Percentiles rank a stretch among this genome's conserved stretches.
phyloP scores from a whole-genome alignment of 2,113 vertebrate species.

The Hydropotes inermis region DNA sequence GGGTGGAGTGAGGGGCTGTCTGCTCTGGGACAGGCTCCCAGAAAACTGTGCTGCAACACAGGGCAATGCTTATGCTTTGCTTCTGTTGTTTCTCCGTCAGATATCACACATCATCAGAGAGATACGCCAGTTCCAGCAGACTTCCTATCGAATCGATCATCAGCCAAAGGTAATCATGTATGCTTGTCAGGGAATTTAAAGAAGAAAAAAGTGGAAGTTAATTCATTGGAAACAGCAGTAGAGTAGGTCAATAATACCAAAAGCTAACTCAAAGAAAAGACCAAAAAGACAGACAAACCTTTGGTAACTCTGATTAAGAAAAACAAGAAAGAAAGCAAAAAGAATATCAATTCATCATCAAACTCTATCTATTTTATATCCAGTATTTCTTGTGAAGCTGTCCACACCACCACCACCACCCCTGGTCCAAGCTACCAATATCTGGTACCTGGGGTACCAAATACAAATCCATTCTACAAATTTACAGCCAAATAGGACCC shows the following conservation, averaged over 20 bases:
- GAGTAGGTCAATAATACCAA: neutral
- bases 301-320: neutral
- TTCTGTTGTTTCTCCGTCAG: conserved; percentile 77
- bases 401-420: neutral
- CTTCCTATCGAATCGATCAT: conserved; percentile 96
- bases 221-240: neutral
- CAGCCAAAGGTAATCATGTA: conserved; percentile 90
- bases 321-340: neutral
- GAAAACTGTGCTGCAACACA: neutral
- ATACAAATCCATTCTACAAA: neutral
- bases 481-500: neutral
- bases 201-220: neutral
- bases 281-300: neutral
- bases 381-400: neutral
- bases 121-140: conserved; percentile 99
- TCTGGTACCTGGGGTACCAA: neutral
- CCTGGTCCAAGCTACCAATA: neutral
- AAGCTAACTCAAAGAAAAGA: neutral
- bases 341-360: neutral
- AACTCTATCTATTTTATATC: neutral
- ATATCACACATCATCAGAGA: conserved; percentile 99
- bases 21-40: fast-evolving
- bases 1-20: neutral
- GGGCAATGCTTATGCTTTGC: neutral
- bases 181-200: neutral